A percentile compares a stretch with the other conserved stretches of the same genome.
Conservation (phyloP, 2,888 invertebrate genomes). For the Apodemia zela region DNA sequence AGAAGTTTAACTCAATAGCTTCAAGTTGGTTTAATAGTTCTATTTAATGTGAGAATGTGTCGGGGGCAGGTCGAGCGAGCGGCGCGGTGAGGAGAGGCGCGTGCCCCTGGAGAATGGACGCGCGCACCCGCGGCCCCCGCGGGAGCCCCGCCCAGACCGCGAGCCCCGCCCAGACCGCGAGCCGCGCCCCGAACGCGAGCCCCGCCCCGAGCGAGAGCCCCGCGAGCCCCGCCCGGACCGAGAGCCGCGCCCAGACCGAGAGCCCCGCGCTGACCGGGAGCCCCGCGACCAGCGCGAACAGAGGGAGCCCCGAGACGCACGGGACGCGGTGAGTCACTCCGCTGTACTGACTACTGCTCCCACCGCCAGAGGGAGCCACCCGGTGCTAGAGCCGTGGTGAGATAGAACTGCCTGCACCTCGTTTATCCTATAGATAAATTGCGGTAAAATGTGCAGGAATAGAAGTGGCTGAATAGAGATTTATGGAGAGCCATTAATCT, state of each 20-base stretch:
- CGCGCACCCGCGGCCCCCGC: slow-evolving; percentile 39
- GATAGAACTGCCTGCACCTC: too few species aligned
- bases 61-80: slow-evolving; percentile 47
- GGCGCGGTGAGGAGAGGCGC: slow-evolving; percentile 49
- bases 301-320: slow-evolving; percentile 20
- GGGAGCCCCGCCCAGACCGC: slow-evolving; percentile 28
- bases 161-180: slow-evolving; percentile 36
- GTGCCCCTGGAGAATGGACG: slow-evolving; percentile 65
- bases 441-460: too few species aligned
- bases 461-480: too few species aligned
- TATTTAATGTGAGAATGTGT: too few species aligned
- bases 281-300: slow-evolving; percentile 29
- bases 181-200: slow-evolving; percentile 41
- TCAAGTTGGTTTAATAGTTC: too few species aligned
- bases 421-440: too few species aligned
- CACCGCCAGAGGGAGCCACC: too few species aligned
- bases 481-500: too few species aligned
- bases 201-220: slow-evolving; percentile 37
- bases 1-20: too few species aligned
- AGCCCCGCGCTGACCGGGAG: slow-evolving; percentile 29
- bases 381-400: too few species aligned
- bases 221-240: slow-evolving; percentile 32
- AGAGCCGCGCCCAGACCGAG: slow-evolving; percentile 30
- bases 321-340: slow-evolving; percentile 22
- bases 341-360: too few species aligned